Conservation (phyloP, 2,113 vertebrate species). For the Ictalurus furcatus region DNA sequence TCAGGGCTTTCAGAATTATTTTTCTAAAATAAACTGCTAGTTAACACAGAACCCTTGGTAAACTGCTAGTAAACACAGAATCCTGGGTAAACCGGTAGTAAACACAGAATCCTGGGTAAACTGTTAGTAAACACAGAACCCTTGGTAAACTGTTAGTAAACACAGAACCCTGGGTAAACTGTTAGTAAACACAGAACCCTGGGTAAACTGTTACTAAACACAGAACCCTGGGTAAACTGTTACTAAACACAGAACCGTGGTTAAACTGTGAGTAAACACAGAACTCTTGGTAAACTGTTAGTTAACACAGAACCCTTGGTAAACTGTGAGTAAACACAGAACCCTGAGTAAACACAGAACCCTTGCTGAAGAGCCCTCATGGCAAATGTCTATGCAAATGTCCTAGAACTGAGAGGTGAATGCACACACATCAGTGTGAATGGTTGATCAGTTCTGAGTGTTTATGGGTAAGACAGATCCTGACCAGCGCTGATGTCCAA, state of each 20-base stretch:
- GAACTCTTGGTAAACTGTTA: too few relatives aligned
- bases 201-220: too few relatives aligned
- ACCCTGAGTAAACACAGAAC: too few relatives aligned
- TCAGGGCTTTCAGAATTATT: not conserved
- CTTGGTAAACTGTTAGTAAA: too few relatives aligned
- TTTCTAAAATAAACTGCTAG: not conserved
- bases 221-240: too few relatives aligned
- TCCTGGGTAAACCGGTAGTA: not conserved
- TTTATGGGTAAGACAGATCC: not conserved
- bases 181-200: too few relatives aligned
- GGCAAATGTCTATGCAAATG: not conserved
- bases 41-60: not conserved
- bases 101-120: not conserved
- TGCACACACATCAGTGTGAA: not conserved
- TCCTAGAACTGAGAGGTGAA: not conserved
- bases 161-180: too few relatives aligned
- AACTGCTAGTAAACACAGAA: not conserved
- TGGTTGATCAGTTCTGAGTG: not conserved
- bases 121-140: not conserved
- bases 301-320: too few relatives aligned
- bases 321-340: too few relatives aligned
- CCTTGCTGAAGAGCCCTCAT: not conserved
- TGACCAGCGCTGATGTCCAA: slow-evolving; percentile 92
- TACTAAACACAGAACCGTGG: too few relatives aligned
- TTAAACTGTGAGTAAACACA: too few relatives aligned